These are phyloP conservation scores for Brachyistius frenatus DNA, from an alignment of 2,113 vertebrate genomes.

Conservation along the genomic window DNA sequence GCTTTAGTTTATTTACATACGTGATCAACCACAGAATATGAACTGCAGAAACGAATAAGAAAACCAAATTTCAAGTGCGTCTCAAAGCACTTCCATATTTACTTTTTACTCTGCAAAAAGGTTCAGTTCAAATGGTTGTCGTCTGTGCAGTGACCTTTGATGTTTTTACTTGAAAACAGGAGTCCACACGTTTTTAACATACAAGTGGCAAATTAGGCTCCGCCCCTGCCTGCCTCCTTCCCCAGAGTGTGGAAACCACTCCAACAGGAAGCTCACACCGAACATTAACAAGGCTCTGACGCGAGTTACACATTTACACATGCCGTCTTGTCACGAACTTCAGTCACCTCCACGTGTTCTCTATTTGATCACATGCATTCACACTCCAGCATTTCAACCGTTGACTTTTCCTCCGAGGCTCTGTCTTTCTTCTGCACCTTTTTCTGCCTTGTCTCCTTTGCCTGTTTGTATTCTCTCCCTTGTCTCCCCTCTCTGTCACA, in stretches of 20 bases:
- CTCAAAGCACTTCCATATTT: not conserved
- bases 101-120: not conserved
- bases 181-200: constrained; percentile 27
- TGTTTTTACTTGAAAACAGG: constrained; percentile 13
- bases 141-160: not conserved
- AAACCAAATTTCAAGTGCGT: not conserved
- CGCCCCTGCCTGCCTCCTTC: not conserved
- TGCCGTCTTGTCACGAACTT: constrained; percentile 30
- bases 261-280: constrained; percentile 62
- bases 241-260: constrained; percentile 49
- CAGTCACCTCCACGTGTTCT: not conserved
- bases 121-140: not conserved
- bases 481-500: constrained; percentile 8
- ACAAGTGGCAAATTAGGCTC: constrained; percentile 23
- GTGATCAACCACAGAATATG: constrained; percentile 30
- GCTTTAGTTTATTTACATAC: constrained; percentile 25
- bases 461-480: constrained; percentile 5
- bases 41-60: constrained; percentile 12
- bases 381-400: no score
- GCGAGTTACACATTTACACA: constrained; percentile 43
- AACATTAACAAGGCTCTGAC: constrained; percentile 54
- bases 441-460: not conserved
- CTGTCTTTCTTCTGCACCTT: not conserved
- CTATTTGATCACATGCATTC: not conserved
- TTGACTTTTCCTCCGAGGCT: not conserved